These are phyloP conservation scores for Phortica variegata DNA, from an alignment of 1,140 invertebrate species.

Conservation along the genomic window DNA sequence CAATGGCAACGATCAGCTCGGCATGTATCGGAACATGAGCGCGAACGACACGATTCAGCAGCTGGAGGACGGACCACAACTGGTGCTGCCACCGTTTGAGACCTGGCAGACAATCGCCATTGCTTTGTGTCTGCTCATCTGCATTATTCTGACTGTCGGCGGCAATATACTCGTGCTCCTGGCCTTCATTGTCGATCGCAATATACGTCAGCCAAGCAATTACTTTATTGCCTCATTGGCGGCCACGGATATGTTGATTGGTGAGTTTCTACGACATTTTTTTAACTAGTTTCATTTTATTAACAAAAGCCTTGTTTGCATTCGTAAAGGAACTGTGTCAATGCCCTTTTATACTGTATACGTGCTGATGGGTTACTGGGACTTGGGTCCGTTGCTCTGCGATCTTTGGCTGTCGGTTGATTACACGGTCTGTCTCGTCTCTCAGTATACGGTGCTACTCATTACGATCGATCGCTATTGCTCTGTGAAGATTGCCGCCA, in stretches of 20 bases:
- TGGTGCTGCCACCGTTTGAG: conserved; percentile 79
- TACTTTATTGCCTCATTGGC: conserved; percentile 99
- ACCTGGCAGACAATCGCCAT: conserved; percentile 91
- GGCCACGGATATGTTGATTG: conserved; percentile 97
- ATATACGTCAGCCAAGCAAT: conserved; percentile 97
- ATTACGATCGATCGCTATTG: conserved; percentile 99
- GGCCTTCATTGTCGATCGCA: conserved; percentile 94
- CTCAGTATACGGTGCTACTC: conserved; percentile 97
- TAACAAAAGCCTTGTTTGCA: neutral
- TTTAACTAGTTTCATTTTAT: conserved; percentile 11
- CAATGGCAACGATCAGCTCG: conserved; percentile 37
- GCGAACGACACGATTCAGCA: conserved; percentile 32
- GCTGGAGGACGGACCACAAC: conserved; percentile 53
- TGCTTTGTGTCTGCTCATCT: conserved; percentile 83
- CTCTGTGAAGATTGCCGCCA: conserved; percentile 97
- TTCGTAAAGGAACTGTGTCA: conserved; percentile 73
- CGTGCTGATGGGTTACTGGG: conserved; percentile 94
- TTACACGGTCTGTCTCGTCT: conserved; percentile 98
- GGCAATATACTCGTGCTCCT: conserved; percentile 96
- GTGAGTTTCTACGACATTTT: too few species aligned
- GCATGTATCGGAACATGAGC: conserved; percentile 36
- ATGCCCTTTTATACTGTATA: conserved; percentile 98
- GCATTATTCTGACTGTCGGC: conserved; percentile 88
- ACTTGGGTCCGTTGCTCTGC: conserved; percentile 92
- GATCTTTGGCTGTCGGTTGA: conserved; percentile 98